Evolutionary conservation across 2,888 invertebrate genomes (phyloP).

Genomic region (Fabriciana adippe): DNA sequence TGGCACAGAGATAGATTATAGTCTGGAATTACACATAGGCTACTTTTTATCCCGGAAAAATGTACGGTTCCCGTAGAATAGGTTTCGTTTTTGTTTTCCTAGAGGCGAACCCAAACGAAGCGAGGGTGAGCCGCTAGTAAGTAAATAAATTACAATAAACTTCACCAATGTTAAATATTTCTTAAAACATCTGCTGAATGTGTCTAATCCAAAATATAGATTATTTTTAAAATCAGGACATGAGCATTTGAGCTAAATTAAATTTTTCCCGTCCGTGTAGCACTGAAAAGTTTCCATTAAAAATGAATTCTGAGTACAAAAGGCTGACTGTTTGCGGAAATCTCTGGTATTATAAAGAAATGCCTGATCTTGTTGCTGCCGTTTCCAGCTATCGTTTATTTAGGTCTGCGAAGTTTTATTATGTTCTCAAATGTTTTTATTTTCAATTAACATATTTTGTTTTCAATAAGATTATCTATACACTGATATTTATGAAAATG

Average conservation of each 20-base stretch:
- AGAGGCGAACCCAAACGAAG: no score
- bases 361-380: conserved; percentile 22
- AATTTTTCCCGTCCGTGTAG: conserved; percentile 20
- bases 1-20: no score
- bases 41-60: no score
- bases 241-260: conserved; percentile 11
- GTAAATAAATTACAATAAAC: no score
- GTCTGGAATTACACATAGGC: no score
- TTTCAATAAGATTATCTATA: no score
- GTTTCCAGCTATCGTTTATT: conserved; percentile 26
- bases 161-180: no score
- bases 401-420: conserved; percentile 26
- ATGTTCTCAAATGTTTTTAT: conserved; percentile 14
- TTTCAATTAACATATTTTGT: not conserved
- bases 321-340: conserved; percentile 24
- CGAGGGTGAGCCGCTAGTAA: no score
- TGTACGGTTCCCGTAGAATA: no score
- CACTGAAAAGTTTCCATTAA: conserved; percentile 22
- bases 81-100: no score
- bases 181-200: not conserved
- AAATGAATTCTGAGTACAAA: conserved; percentile 27
- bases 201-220: not conserved
- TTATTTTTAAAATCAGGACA: conserved; percentile 9
- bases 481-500: no score
- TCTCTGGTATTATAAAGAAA: conserved; percentile 28